These are phyloP conservation scores for Centropus bengalensis DNA, from an alignment of 2,113 vertebrate genomes.

Conservation along the genomic window DNA sequence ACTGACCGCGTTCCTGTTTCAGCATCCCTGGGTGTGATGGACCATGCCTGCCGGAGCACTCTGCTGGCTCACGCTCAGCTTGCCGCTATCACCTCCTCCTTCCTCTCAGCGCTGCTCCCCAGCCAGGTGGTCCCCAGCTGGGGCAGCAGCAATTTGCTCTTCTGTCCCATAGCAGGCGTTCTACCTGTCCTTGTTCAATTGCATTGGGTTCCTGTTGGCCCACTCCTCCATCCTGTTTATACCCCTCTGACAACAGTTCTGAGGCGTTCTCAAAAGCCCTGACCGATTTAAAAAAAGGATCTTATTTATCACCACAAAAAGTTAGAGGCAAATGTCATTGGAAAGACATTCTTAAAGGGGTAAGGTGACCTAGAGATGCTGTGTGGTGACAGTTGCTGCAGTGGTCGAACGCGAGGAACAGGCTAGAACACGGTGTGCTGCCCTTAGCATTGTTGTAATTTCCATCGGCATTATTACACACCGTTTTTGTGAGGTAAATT, in stretches of 20 bases:
- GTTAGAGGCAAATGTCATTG: not conserved
- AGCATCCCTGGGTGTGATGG: not conserved
- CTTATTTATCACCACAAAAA: not conserved
- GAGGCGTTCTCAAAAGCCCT: not conserved
- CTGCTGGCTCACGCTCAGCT: not conserved
- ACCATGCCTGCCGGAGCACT: not conserved
- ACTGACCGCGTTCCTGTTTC: not conserved
- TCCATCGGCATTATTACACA: not conserved
- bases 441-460: not conserved
- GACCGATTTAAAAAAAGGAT: not conserved
- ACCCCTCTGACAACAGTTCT: not conserved
- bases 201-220: not conserved
- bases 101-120: not conserved
- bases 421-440: fast-evolving
- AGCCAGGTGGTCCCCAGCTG: not conserved
- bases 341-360: not conserved
- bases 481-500: not conserved
- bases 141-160: not conserved
- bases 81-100: not conserved
- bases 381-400: too few relatives aligned
- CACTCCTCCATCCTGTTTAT: not conserved
- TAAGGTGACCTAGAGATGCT: fast-evolving
- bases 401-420: not conserved
- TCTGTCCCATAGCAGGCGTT: not conserved
- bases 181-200: not conserved